These are phyloP conservation scores for Capreolus pygargus DNA, from an alignment of 2,113 vertebrate genomes.

Conservation along the genomic window DNA sequence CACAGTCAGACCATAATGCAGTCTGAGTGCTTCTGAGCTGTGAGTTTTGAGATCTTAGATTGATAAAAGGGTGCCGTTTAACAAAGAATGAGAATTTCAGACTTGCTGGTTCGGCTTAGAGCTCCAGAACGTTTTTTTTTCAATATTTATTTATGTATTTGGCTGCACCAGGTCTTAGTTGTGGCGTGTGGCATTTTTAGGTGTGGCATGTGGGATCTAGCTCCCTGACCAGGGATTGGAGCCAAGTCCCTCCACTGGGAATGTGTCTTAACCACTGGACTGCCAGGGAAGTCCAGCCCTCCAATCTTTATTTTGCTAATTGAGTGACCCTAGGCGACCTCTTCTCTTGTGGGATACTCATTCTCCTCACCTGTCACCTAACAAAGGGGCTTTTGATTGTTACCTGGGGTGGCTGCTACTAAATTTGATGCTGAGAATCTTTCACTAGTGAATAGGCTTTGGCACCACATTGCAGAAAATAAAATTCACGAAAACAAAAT, in stretches of 20 bases:
- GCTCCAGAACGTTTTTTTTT: not conserved
- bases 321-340: not conserved
- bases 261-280: not conserved
- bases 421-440: not conserved
- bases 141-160: not conserved
- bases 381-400: not conserved
- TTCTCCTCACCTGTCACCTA: not conserved
- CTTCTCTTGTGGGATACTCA: not conserved
- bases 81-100: not conserved
- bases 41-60: not conserved
- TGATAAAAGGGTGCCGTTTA: not conserved
- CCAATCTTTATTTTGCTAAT: not conserved
- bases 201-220: not conserved
- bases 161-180: not conserved
- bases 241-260: not conserved
- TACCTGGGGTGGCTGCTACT: not conserved
- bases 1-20: not conserved
- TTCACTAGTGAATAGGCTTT: not conserved
- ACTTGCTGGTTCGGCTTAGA: no score
- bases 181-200: not conserved
- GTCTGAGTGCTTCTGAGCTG: not conserved
- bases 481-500: not conserved
- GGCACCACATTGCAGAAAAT: not conserved
- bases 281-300: not conserved
- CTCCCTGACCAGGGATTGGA: not conserved